Evolutionary conservation across 2,797 vertebrate genomes (phyloP), one percentile per base, ranked within the genome.

Genomic region (Enteromius treurensis): DNA sequence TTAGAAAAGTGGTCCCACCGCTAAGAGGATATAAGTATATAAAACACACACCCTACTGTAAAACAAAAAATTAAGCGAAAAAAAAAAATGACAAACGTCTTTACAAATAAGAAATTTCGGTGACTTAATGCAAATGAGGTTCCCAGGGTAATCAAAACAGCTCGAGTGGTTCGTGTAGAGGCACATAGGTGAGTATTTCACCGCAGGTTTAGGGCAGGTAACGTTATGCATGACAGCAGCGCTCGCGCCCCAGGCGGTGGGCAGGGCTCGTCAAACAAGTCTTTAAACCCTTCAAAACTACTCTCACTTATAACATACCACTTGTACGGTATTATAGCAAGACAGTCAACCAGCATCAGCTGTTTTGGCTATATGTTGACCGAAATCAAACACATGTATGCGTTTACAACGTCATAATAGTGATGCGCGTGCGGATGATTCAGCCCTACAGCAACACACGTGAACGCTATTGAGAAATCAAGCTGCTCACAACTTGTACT

Each of bases 201-300:
- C 32, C 9, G 64, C 21, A 55, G 64, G 47, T 51, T 53, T 0
- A 32, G 29, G n/a, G 45, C 29, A 79, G 65, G 78, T 26, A 26
- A 26, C 26, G 26, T 26, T 47, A 93, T 93, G 93, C 60, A 47
- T 81, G 79, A 80, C 81, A 76, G 86, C 58, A 79, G 53, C 62
- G 32, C 82, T 76, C 62, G 37, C 71, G 89, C 93, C 90, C 0
- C 37, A 64, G 90, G 94, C 91, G 84, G 89, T 91, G 91, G 93
- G 93, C 91, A 89, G 89, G 92, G 89, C 88, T 80, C 79, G 53
- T 60, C 40, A 80, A 80, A 84, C 76, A 29, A 82, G 78, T 90
- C 67, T 78, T 76, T 71, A 79, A 85, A 49, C 45, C 26, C 3
- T 42, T n/a, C n/a, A 58, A 5, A 77, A 47, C 19, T 7, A 45